Base-by-base conservation (phyloP, 2,888 invertebrate genomes). In the Tiliacea aurago region DNA sequence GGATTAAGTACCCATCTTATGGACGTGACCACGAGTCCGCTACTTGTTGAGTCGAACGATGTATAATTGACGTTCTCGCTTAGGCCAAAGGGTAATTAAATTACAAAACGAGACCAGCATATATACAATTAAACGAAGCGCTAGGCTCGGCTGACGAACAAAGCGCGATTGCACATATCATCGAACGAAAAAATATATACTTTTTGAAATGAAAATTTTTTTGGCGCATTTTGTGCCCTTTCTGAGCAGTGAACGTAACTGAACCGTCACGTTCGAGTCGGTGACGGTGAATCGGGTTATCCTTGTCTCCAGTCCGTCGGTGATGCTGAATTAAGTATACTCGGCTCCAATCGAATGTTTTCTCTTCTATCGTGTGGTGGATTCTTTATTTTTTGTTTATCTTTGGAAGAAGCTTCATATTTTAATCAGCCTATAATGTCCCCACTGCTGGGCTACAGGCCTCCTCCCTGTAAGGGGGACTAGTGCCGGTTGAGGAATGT, bases 31-130 rank as follows among this genome's bases (percentile, higher is more conserved):
- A 77, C 67, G 70, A 84, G 84, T 82, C 88, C 81, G 84, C 84
- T 76, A 84, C 88, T 88, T 86, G 89, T 85, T 86, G 88, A 90
- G 89, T 90, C 91, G 92, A 91, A 91, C 93, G 91, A 93, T 93
- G 91, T 93, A 91, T 95, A 95, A 95, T 96, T 95, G 95, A 91
- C 92, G 91, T 92, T 88, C 91, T 92, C 93, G 93, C 93, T 92
- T 92, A 91, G 96, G 96, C 92, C 95, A 96, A 95, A 96, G 96
- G 96, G 94, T 95, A 96, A 96, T 96, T 96, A 96, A 95, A 96
- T 96, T 96, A 96, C 93, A 95, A 96, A 96, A 96, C 91, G 95
- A 89, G 95, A 93, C 94, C 96, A 94, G 92, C 91, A 90, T 91
- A 92, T 92, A 92, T 90, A 91, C 89, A 94, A 95, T 94, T 94